Conservation (phyloP, 1,140 invertebrate species). For the Drosophila ogumai region DNA sequence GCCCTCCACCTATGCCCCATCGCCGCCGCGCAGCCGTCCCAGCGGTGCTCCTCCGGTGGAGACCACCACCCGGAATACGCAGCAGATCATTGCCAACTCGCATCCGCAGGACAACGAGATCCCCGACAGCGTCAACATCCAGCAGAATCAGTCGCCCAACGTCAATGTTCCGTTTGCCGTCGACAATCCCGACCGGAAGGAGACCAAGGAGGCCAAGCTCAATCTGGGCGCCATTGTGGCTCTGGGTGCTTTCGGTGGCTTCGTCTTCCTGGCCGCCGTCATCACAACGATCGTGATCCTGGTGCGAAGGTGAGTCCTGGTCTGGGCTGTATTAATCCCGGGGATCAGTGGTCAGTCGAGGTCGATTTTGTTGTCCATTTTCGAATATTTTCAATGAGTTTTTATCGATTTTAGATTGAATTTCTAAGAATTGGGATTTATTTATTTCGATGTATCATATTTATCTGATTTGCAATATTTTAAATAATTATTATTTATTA, state of each 20-base stretch:
- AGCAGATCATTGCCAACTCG: slow-evolving; percentile 88
- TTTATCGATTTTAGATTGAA: background rate
- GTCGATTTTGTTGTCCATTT: slow-evolving; percentile 26
- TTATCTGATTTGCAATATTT: background rate
- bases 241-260: slow-evolving; percentile 94
- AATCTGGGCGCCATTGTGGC: slow-evolving; percentile 95
- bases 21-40: slow-evolving; percentile 49
- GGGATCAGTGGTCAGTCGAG: slow-evolving; percentile 13
- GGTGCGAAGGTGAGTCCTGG: slow-evolving; percentile 91
- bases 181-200: slow-evolving; percentile 88
- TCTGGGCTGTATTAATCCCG: background rate
- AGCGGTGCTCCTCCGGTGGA: slow-evolving; percentile 39
- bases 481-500: too few relatives aligned
- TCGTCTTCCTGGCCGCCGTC: slow-evolving; percentile 95
- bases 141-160: slow-evolving; percentile 86
- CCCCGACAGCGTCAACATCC: slow-evolving; percentile 85
- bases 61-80: slow-evolving; percentile 77
- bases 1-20: slow-evolving; percentile 59
- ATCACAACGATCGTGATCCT: slow-evolving; percentile 95
- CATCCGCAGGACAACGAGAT: slow-evolving; percentile 88
- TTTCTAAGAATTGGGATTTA: background rate
- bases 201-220: slow-evolving; percentile 90
- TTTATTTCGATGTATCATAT: background rate
- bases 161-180: slow-evolving; percentile 89
- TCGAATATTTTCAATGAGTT: background rate